Evolutionary conservation across 1,140 invertebrate genomes (phyloP).

Genomic region (Drosophila virilis): DNA sequence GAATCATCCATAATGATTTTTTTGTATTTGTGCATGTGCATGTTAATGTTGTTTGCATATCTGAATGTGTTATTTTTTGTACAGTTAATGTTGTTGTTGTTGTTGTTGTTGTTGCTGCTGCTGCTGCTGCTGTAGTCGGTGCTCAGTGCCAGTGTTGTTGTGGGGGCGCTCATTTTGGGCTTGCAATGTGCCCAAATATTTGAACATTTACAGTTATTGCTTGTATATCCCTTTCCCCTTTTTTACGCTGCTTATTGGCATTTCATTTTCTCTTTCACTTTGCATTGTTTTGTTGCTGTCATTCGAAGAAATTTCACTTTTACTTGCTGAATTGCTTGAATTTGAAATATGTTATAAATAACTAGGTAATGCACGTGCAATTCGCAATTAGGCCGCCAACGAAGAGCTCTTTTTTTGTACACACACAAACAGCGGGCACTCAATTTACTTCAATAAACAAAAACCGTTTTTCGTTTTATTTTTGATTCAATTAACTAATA

Average conservation of each 20-base stretch:
- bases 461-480: neutral
- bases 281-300: slow-evolving; percentile 34
- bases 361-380: slow-evolving; percentile 18
- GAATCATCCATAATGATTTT: slow-evolving; percentile 30
- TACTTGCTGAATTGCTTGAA: slow-evolving; percentile 7
- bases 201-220: slow-evolving; percentile 33
- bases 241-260: slow-evolving; percentile 16
- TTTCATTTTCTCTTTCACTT: slow-evolving; percentile 43
- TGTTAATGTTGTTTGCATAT: slow-evolving; percentile 54
- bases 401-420: slow-evolving; percentile 26
- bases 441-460: slow-evolving; percentile 28
- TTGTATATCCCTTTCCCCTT: slow-evolving; percentile 24
- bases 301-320: slow-evolving; percentile 37
- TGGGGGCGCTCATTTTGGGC: slow-evolving; percentile 30
- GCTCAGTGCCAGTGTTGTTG: slow-evolving; percentile 14
- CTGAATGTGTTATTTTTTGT: slow-evolving; percentile 17
- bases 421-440: slow-evolving; percentile 21
- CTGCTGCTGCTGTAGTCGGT: slow-evolving; percentile 10
- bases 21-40: slow-evolving; percentile 32
- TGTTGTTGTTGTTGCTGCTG: slow-evolving; percentile 31
- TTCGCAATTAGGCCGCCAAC: slow-evolving; percentile 20
- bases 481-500: slow-evolving; percentile 26
- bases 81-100: neutral
- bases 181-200: slow-evolving; percentile 23
- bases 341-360: slow-evolving; percentile 22